Base-by-base conservation (phyloP, 2,888 invertebrate genomes). In the Drosophila putrida region DNA sequence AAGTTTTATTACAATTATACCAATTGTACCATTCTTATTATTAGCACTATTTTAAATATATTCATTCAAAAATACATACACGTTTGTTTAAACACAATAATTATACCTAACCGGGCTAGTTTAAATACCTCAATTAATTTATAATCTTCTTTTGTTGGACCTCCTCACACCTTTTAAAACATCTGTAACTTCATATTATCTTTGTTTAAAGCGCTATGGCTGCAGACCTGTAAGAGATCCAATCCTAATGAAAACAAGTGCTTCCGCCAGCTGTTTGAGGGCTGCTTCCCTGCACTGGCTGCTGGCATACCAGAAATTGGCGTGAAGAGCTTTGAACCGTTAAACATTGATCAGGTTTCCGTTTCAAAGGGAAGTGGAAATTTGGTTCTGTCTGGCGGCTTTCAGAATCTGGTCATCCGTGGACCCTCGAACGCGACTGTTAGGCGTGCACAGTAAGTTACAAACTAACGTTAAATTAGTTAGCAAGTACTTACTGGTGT, bases 271-370 rank as follows among this genome's bases (percentile, higher is more conserved):
- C 90, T 94, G 36, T 94, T 95, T 78, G 92, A 93, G 55, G 91
- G 93, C 35, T 93, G 94, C 90, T 94, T 94, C 88, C 94, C 94
- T 0, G 92, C 93, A 43, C 82, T 95, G 69, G 94, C 94, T 0
- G 93, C 92, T 75, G 94, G 94, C 91, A 93, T 95, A 72, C 94
- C 94, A 0, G 94, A 94, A 90, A 93, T 94, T 43, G 94, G 94
- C 6, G 93, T 94, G 0, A 93, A 93, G 41, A 93, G 93, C 55
- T 94, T 94, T 71, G 95, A 95, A 77, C 95, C 95, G 1, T 87
- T 94, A 33, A 90, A 91, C 74, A 93, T 95, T 33, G 93, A 94
- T 71, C 92, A 91, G 63, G 93, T 95, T 1, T 93, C 93, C 0
- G 92, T 95, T 0, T 93, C 93, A 4, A 94, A 94, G 88, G 94